These are phyloP conservation scores for Poecilobothrus nobilitatus DNA, from an alignment of 2,888 invertebrate genomes.

Conservation along the genomic window DNA sequence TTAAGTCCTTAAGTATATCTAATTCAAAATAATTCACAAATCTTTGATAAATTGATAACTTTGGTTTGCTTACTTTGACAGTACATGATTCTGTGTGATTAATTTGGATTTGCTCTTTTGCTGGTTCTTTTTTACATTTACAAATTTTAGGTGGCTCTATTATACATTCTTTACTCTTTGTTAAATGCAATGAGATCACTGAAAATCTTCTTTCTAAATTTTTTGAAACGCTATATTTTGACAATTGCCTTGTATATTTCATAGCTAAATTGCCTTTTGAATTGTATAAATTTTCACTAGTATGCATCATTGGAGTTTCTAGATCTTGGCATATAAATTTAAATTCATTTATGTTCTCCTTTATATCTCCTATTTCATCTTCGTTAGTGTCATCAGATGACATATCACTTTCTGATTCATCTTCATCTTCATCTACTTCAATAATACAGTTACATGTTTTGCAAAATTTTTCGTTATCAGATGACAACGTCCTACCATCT, in stretches of 20 bases:
- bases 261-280: slow-evolving; percentile 9
- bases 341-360: slow-evolving; percentile 49
- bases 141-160: slow-evolving; percentile 32
- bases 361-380: slow-evolving; percentile 40
- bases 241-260: slow-evolving; percentile 16
- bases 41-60: slow-evolving; percentile 46
- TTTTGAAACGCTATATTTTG: slow-evolving; percentile 28
- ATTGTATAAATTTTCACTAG: slow-evolving; percentile 44
- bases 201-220: slow-evolving; percentile 33
- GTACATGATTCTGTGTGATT: slow-evolving; percentile 26
- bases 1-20: slow-evolving; percentile 58
- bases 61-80: neutral
- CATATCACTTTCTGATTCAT: too few relatives aligned
- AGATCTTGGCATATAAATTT: slow-evolving; percentile 52
- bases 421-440: slow-evolving; percentile 2
- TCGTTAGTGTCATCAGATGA: slow-evolving; percentile 25
- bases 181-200: slow-evolving; percentile 19
- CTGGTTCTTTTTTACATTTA: slow-evolving; percentile 35
- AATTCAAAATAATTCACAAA: slow-evolving; percentile 60
- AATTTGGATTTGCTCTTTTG: neutral
- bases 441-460: neutral
- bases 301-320: slow-evolving; percentile 52
- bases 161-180: too few relatives aligned
- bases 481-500: slow-evolving; percentile 23
- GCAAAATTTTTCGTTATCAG: slow-evolving; percentile 19